phyloP scores from a whole-genome alignment of 1,140 invertebrate species.

The Drosophila sechellia region DNA sequence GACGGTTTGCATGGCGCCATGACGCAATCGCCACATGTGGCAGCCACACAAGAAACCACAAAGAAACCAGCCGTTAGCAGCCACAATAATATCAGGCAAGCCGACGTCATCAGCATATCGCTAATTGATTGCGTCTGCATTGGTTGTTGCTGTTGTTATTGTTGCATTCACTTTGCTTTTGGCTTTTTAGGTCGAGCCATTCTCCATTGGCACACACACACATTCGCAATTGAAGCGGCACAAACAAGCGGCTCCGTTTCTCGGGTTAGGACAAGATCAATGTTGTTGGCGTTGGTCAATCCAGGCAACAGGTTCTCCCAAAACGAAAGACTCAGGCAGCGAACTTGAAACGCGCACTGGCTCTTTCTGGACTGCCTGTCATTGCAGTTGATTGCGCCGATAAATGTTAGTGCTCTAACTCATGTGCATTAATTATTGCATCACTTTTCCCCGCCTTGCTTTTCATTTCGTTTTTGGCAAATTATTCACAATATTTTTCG shows the following conservation, averaged over 20 bases:
- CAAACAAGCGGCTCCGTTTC: slow-evolving; percentile 17
- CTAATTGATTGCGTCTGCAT: slow-evolving; percentile 76
- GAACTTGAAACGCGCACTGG: slow-evolving; percentile 66
- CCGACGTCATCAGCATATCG: slow-evolving; percentile 65
- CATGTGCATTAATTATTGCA: slow-evolving; percentile 49
- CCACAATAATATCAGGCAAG: slow-evolving; percentile 5
- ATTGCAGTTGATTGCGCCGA: slow-evolving; percentile 59
- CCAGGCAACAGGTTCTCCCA: slow-evolving; percentile 67
- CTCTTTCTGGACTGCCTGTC: slow-evolving; percentile 38
- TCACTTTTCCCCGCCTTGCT: slow-evolving; percentile 32
- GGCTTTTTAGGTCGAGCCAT: slow-evolving; percentile 70
- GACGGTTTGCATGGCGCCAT: slow-evolving; percentile 76
- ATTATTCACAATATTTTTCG: slow-evolving; percentile 13
- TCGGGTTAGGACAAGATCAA: slow-evolving; percentile 75
- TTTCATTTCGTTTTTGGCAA: slow-evolving; percentile 33
- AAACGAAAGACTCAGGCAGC: slow-evolving; percentile 74
- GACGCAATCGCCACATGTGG: slow-evolving; percentile 77
- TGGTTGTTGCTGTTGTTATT: slow-evolving; percentile 19
- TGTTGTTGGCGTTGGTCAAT: slow-evolving; percentile 64
- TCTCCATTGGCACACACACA: slow-evolving; percentile 62
- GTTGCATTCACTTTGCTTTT: slow-evolving; percentile 72
- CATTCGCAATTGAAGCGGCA: slow-evolving; percentile 1
- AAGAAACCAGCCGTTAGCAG: background rate
- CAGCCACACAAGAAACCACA: slow-evolving; percentile 37
- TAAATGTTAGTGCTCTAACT: slow-evolving; percentile 25